Base-by-base conservation (phyloP, 1,140 invertebrate species). In the Sogatella furcifera region DNA sequence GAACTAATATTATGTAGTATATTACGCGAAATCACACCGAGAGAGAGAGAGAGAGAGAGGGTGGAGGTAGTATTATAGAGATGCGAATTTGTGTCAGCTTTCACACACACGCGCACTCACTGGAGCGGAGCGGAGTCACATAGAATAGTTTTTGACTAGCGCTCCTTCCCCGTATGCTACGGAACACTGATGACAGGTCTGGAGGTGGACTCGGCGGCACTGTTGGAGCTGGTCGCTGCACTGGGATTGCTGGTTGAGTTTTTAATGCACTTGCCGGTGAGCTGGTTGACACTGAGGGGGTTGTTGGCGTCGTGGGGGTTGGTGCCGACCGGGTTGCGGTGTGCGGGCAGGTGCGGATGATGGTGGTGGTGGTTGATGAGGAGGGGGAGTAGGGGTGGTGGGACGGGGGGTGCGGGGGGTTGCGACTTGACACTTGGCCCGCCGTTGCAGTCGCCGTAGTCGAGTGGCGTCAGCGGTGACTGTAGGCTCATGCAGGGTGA, bases 261-360 rank as follows among this genome's bases (percentile, higher is more conserved):
- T 68, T 82, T 81, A 65, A 82, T 79, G 74, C 81, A 83, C 76
- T 84, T 81, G 65, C 84, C 88, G 42, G 89, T 92, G 61, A 92
- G 75, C 74, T 90, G 88, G 68, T 91, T 91, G 34, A 94, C 89
- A 73, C 88, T 91, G 22, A 92, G 77, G 21, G 90, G 90, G 78
- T 93, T 93, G 76, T 94, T 93, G 59, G 89, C 86, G 77, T 92
- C 90, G 66, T 90, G 84, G 11, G 90, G 90, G 75, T 93, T 92
- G 10, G 90, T 90, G 57, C 90, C 90, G 41, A 93, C 89, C 17
- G 90, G 90, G 71, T 89, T 84, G 43, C 88, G 79, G 17, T 76
- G 77, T 38, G 77, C 76, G 42, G 69, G 73, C 52, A 65, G 65
- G 52, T 58, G 56, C 52, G 62, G 60, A 53, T 63, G 61, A 55